Percentiles rank a stretch among this genome's conserved stretches.
Conservation (phyloP, 2,888 invertebrate species). For the Idaea aversata region DNA sequence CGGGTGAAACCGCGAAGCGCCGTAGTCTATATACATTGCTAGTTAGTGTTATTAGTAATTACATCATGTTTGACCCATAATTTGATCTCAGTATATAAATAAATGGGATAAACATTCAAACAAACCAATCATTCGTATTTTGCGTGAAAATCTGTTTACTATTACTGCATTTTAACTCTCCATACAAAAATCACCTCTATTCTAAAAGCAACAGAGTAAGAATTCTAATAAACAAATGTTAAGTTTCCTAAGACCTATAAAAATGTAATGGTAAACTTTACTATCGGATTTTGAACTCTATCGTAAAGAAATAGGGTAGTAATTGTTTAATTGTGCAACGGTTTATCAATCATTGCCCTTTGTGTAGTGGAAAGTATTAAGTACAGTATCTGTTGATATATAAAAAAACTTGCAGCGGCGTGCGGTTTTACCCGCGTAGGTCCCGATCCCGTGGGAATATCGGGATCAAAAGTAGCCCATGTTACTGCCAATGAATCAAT, state of each 20-base stretch:
- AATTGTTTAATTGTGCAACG: neutral
- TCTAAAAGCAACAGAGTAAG: neutral
- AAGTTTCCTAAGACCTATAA: neutral
- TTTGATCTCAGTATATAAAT: neutral
- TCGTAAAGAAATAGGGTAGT: neutral
- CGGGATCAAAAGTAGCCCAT: no score
- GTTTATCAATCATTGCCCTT: slow-evolving; percentile 25
- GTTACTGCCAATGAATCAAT: no score
- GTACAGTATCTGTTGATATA: no score
- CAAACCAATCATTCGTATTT: neutral
- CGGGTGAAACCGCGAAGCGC: no score
- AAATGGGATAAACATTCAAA: neutral
- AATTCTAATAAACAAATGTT: neutral
- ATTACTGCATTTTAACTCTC: neutral
- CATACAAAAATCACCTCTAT: neutral
- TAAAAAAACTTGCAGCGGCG: no score
- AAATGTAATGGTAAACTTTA: neutral
- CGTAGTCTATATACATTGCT: no score
- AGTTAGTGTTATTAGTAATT: neutral
- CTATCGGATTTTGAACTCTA: neutral
- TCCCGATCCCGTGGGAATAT: no score
- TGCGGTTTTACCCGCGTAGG: no score
- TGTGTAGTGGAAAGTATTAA: neutral
- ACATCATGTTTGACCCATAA: neutral
- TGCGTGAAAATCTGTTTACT: neutral